Evolutionary conservation across 2,888 invertebrate genomes (phyloP), one percentile per base, ranked within the genome.

Genomic region (Acrobasis repandana): DNA sequence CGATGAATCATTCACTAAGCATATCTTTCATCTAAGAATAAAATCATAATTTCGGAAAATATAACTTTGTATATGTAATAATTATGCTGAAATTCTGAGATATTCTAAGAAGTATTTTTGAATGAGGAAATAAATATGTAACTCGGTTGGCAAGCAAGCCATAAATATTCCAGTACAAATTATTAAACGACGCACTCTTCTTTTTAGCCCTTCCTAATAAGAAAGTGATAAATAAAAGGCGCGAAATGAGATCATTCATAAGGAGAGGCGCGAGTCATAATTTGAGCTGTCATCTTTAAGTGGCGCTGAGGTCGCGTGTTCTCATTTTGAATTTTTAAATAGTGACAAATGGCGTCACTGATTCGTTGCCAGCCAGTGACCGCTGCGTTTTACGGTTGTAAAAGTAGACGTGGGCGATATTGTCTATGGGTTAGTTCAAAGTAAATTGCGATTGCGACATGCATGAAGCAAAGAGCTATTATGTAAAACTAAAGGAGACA

Each of bases 191-290:
- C 62, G 51, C 20, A 46, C 57, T 56, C 58, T 63, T 65, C 75
- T 76, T 77, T 78, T 78, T 70, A 73, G 68, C 71, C 62, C 73
- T 71, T 72, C 76, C 79, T 82, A 83, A 85, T 83, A 81, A 75
- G 73, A 73, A 64, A 74, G 73, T 75, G 79, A 86, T 88, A 86
- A 86, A 86, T 87, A 85, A 88, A 83, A 79, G 78, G 74, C 77
- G 84, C 83, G 79, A 87, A 89, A 88, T 84, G 79, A 82, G 84
- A 86, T 84, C 87, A 85, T 90, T 90, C 88, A 84, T 87, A 81
- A 76, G 69, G 62, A 76, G 76, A 71, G 72, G 78, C 80, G 82
- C 79, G 69, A 69, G 70, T 75, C 80, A 79, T 86, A 85, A 89
- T 79, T 88, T 73, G 73, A 79, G 67, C 84, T 86, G 86, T 86